A percentile compares a stretch with the other conserved stretches of the same genome.
Evolutionary conservation across 2,888 invertebrate species (phyloP).

Genomic region (Drosophila maculinotata): DNA sequence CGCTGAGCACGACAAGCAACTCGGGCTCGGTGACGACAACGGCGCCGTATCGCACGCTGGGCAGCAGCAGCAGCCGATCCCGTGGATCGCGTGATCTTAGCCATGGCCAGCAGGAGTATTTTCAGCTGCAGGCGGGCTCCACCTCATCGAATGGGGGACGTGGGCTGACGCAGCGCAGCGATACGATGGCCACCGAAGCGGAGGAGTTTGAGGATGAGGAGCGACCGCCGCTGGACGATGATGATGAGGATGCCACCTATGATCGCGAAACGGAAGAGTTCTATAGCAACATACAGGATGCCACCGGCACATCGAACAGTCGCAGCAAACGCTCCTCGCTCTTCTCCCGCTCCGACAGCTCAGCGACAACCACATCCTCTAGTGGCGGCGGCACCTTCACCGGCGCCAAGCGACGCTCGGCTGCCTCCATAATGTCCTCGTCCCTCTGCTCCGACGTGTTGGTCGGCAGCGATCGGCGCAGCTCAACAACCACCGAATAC

Average conservation of each 20-base stretch:
- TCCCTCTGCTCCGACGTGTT: constrained; percentile 84
- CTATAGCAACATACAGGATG: constrained; percentile 84
- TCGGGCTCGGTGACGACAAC: constrained; percentile 48
- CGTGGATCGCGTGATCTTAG: constrained; percentile 59
- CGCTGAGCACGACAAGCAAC: constrained; percentile 66
- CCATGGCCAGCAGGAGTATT: constrained; percentile 60
- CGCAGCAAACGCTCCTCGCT: constrained; percentile 83
- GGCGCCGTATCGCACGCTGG: constrained; percentile 66
- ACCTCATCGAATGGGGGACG: constrained; percentile 66
- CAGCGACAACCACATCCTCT: constrained; percentile 84
- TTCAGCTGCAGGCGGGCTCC: constrained; percentile 61
- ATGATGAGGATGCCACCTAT: constrained; percentile 73
- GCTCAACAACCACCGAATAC: constrained; percentile 83
- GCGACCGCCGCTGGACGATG: constrained; percentile 65
- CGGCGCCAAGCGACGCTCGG: constrained; percentile 84
- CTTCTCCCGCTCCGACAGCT: constrained; percentile 85
- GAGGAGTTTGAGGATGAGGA: constrained; percentile 74
- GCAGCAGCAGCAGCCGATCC: constrained; percentile 43
- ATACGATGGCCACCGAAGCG: constrained; percentile 72
- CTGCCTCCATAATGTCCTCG: constrained; percentile 84
- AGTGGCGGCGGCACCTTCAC: constrained; percentile 83
- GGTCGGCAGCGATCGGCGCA: constrained; percentile 83
- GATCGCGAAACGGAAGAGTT: constrained; percentile 84
- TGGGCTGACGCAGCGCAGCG: constrained; percentile 59
- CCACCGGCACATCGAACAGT: constrained; percentile 66